Evolutionary conservation across 2,888 invertebrate genomes (phyloP).

Genomic region (Alviniconcha strummeri): DNA sequence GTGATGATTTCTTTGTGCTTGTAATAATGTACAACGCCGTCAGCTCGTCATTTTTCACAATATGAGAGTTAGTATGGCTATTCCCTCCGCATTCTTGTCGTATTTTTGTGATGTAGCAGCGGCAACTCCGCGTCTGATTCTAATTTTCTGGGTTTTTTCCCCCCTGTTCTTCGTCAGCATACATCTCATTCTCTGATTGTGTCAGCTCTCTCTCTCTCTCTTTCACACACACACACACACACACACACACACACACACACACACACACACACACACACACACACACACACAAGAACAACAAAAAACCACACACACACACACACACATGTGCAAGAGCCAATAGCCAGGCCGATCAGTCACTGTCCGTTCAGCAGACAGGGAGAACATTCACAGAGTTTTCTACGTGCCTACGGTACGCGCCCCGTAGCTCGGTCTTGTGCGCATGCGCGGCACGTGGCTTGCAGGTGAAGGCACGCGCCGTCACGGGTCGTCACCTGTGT

Average conservation of each 20-base stretch:
- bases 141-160: no score
- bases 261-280: constrained; percentile 6
- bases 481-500: constrained; percentile 1
- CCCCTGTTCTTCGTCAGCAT: no score
- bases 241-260: neutral
- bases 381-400: neutral
- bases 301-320: constrained; percentile 11
- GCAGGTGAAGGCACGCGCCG: constrained; percentile 19
- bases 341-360: neutral
- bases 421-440: constrained; percentile 1
- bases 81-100: no score
- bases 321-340: neutral
- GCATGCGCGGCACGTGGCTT: constrained; percentile 10
- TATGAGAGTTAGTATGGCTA: no score
- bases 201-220: no score
- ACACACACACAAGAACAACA: constrained; percentile 11
- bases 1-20: no score
- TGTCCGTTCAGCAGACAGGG: neutral
- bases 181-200: no score
- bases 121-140: no score
- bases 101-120: no score
- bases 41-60: no score
- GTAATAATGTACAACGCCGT: no score
- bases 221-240: neutral
- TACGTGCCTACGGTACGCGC: constrained; percentile 1